Base-by-base conservation (phyloP, 2,888 invertebrate species). In the Metacarcinus magister region DNA sequence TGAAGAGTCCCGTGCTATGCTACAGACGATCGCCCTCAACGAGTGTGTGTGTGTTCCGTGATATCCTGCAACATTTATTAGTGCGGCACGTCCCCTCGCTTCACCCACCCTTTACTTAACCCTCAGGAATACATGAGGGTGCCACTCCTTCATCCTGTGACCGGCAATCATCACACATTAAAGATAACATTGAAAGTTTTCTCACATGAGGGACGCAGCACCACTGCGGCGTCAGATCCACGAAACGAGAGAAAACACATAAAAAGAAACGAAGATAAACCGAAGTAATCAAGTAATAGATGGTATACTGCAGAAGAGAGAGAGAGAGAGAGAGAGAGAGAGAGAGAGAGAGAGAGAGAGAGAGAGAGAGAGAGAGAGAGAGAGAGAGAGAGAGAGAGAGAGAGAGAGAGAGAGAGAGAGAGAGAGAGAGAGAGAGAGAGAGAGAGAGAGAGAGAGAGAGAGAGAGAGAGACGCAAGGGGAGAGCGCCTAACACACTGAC, bases 361-460 rank as follows among this genome's bases (percentile, higher is more conserved):
- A 32, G n/a, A 92, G 92, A 46, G 92, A 46, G n/a, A 92, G 44
- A 44, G 39, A 82, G 32, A 28, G 82, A 82, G 82, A 32, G 82
- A 82, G 32, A 82, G 82, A 32, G 32, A 82, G 82, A 82, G 32
- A 82, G 32, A 82, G 82, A 82, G 32, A 28, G 32, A 32, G n/a
- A 92, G 92, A 46, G 92, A 46, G n/a, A 92, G 44, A 44, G 39
- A 82, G 32, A 28, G 82, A 82, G 82, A 82, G 82, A 82, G 82
- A 82, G 82, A 94, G 44, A 67, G 43, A 67, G 44, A 94, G 67
- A 94, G 44, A 67, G 39, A 67, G 92, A 44, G 92, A 92, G 92
- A 92, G 92, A 92, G 23, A 92, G 92, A 92, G 92, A 92, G 92
- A 92, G 92, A 92, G 54, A 92, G 54, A 48, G 92, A 92, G 92